A percentile compares a stretch with the other conserved stretches of the same genome.
Conservation (phyloP, 2,113 vertebrate species). For the Philantomba maxwellii region DNA sequence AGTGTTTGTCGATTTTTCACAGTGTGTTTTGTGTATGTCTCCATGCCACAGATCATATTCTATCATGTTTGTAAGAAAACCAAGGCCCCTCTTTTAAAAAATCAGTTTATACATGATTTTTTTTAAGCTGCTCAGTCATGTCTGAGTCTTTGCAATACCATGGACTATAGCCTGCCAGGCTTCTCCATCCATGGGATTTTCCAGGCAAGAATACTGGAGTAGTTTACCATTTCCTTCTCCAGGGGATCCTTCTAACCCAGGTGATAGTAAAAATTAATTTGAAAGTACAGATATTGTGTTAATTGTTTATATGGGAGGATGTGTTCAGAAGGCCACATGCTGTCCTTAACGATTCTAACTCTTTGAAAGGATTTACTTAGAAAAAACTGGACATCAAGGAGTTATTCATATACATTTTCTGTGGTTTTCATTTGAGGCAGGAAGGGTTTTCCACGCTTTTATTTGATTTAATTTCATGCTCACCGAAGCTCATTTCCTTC, state of each 20-base stretch:
- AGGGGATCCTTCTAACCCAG: background rate
- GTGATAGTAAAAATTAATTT: background rate
- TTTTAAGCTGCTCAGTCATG: background rate
- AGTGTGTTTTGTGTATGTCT: background rate
- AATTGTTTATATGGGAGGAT: conserved; percentile 25
- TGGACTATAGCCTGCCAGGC: background rate
- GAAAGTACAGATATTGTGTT: background rate
- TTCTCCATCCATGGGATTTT: background rate
- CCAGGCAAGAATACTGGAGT: background rate
- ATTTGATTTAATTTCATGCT: conserved; percentile 71
- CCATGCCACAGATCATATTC: background rate
- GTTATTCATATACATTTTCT: conserved; percentile 37
- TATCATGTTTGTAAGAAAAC: conserved; percentile 13
- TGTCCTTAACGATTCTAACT: background rate
- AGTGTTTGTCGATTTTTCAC: background rate
- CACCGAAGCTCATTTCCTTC: conserved; percentile 53
- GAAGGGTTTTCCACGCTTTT: conserved; percentile 54
- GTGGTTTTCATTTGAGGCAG: conserved; percentile 55
- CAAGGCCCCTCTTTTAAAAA: background rate
- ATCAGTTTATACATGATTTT: background rate
- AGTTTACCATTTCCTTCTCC: background rate
- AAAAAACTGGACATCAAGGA: conserved; percentile 43
- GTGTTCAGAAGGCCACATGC: conserved; percentile 17
- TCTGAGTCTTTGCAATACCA: background rate
- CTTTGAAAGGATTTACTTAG: conserved; percentile 53